Conservation (phyloP, 2,888 invertebrate species). For the Trachelus stipa region DNA sequence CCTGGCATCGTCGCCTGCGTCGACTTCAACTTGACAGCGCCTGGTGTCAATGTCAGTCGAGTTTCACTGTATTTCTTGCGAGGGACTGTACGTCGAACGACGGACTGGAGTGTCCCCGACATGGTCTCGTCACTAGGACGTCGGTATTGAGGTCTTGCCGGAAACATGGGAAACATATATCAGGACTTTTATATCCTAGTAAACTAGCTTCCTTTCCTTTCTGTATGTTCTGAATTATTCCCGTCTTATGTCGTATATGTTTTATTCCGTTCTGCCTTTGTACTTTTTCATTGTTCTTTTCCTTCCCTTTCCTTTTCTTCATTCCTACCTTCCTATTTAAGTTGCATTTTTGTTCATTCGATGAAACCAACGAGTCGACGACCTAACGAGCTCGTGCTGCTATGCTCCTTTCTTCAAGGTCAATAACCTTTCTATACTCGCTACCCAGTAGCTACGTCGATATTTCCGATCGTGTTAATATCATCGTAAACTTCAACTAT, state of each 20-base stretch:
- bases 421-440: neutral
- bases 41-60: neutral
- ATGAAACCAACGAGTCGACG: neutral
- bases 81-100: neutral
- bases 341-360: neutral
- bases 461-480: conserved; percentile 50
- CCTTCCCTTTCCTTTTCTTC: neutral
- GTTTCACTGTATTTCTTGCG: neutral
- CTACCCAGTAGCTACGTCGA: conserved; percentile 11
- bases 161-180: neutral
- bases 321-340: neutral
- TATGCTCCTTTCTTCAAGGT: neutral
- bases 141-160: neutral
- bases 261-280: neutral
- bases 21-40: neutral
- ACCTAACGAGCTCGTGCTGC: neutral
- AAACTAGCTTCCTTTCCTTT: neutral
- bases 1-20: neutral
- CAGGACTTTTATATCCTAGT: neutral
- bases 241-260: neutral
- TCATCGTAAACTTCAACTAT: conserved; percentile 40
- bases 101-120: neutral
- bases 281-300: neutral
- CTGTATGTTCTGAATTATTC: neutral
- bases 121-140: neutral